Evolutionary conservation across 2,113 vertebrate species (phyloP), one percentile per base, ranked within the genome.

Genomic region (Cepphus grylle): DNA sequence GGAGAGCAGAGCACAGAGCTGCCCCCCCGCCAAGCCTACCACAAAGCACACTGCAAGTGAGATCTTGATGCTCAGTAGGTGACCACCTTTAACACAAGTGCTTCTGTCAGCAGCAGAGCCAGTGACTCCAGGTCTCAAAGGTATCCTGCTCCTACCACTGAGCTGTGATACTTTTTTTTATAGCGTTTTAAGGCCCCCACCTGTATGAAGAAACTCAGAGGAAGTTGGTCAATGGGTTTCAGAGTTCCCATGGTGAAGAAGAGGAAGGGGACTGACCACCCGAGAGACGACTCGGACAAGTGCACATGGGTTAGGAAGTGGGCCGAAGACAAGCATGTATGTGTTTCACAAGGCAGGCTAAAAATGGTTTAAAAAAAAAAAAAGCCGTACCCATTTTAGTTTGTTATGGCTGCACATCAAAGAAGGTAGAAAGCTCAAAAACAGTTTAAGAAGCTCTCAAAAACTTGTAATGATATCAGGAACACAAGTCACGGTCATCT

Each of bases 251-350:
- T 21, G 25, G 67, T 12, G 4, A 6, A 82, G 55, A 40, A 56
- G 9, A 58, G 22, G 43, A 76, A 45, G 56, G 34, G 38, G 56
- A n/a, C 11, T 8, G 65, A 43, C 30, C 5, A 25, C 19, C 38
- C 0, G 0, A 83, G 59, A 87, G 38, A 16, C 0, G 0, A 42
- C 49, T 45, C 0, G 0, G n/a, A 27, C n/a, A 25, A 17, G 29
- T 0, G 0, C 42, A 45, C 0, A 3, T 19, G 42, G 26, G 70
- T 42, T 32, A 29, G 55, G 65, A 79, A 56, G 16, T 1, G 23
- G 16, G 38, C 56, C 11, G 3, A 70, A 49, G 50, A 62, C 15
- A 23, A 49, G 52, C 4, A 5, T 0, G 0, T 6, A 6, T 0
- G 0, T 23, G 65, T 63, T 76, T 27, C 85, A 90, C 16, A 7